Conservation (phyloP, 2,888 invertebrate genomes). For the Melanargia galathea region DNA sequence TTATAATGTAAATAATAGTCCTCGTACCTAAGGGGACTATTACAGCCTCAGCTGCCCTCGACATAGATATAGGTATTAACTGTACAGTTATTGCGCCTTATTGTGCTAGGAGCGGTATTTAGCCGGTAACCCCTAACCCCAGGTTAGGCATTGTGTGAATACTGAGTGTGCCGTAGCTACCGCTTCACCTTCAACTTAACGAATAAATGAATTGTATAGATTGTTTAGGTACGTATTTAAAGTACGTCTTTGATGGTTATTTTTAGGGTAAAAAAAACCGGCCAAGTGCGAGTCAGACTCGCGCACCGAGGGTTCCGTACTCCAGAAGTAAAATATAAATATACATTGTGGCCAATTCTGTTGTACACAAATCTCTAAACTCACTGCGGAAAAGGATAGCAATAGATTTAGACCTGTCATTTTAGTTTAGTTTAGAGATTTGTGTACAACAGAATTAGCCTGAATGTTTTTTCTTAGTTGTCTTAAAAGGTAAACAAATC, state of each 20-base stretch:
- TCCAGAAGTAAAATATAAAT: too few species aligned
- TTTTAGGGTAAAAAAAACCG: background rate
- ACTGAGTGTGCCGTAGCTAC: background rate
- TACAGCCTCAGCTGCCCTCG: background rate
- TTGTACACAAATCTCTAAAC: too few species aligned
- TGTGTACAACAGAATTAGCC: too few species aligned
- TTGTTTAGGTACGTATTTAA: background rate
- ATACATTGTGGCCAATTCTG: too few species aligned
- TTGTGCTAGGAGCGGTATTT: background rate
- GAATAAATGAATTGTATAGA: slow-evolving; percentile 7
- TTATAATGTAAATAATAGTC: too few species aligned
- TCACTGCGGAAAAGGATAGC: too few species aligned
- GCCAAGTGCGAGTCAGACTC: background rate
- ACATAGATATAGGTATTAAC: background rate
- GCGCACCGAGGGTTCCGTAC: too few species aligned
- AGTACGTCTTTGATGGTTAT: background rate
- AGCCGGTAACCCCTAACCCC: slow-evolving; percentile 18
- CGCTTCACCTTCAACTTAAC: slow-evolving; percentile 2
- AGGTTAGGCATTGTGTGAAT: slow-evolving; percentile 15
- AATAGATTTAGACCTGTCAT: too few species aligned
- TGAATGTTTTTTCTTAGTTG: too few species aligned
- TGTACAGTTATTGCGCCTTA: background rate
- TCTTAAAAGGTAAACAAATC: too few species aligned
- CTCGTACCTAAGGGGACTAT: background rate
- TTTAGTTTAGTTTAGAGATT: too few species aligned